Percentiles rank a stretch among this genome's conserved stretches.
Evolutionary conservation across 2,888 invertebrate genomes (phyloP).

Genomic region (Esperia sulphurella): DNA sequence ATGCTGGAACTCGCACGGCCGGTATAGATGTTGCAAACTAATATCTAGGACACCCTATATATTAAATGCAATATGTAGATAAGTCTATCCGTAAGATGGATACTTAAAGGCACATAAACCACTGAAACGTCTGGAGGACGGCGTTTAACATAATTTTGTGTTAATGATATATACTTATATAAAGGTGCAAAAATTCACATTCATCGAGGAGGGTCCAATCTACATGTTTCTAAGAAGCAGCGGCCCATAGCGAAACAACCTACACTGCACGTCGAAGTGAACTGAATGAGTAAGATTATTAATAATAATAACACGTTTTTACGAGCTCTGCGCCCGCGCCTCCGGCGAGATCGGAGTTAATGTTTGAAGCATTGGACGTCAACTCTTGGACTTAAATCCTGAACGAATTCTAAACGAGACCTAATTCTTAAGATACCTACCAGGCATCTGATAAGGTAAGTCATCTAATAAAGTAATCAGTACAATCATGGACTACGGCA

Average conservation of each 20-base stretch:
- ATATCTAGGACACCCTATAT: no score
- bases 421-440: no score
- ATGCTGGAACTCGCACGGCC: no score
- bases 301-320: slow-evolving; percentile 73
- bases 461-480: neutral
- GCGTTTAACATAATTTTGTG: slow-evolving; percentile 2
- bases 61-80: no score
- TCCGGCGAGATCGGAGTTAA: slow-evolving; percentile 50
- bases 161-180: slow-evolving; percentile 5
- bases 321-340: slow-evolving; percentile 61
- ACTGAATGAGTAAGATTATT: slow-evolving; percentile 66
- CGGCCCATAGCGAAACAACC: slow-evolving; percentile 24
- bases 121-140: neutral
- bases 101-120: neutral
- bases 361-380: slow-evolving; percentile 27
- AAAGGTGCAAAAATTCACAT: slow-evolving; percentile 10
- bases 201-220: slow-evolving; percentile 26
- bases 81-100: neutral
- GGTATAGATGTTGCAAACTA: no score
- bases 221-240: slow-evolving; percentile 33
- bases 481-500: neutral
- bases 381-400: slow-evolving; percentile 37
- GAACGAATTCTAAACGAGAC: no score
- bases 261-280: slow-evolving; percentile 26
- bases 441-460: neutral